Evolutionary conservation across 2,113 vertebrate species (phyloP).

Genomic region (Actinemys pallida): DNA sequence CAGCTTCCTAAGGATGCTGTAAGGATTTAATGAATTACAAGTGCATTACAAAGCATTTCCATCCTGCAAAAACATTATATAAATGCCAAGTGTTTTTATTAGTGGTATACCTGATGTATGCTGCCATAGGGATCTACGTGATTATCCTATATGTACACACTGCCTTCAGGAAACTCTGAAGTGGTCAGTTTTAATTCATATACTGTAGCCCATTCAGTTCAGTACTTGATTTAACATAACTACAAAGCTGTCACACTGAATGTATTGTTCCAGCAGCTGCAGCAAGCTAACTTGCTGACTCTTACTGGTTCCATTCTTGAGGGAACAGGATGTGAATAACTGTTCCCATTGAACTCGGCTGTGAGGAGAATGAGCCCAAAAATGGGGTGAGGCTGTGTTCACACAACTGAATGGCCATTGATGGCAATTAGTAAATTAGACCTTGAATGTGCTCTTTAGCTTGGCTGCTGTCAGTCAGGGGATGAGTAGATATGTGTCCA

Average conservation of each 20-base stretch:
- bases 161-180: accelerated
- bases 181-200: background rate
- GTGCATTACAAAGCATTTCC: accelerated
- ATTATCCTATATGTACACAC: accelerated
- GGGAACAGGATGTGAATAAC: background rate
- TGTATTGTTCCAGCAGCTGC: background rate
- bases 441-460: background rate
- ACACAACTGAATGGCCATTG: accelerated
- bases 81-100: accelerated
- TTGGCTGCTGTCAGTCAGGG: background rate
- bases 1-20: background rate
- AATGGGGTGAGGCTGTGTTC: background rate
- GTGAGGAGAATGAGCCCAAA: background rate
- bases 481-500: accelerated
- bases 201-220: background rate
- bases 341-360: background rate
- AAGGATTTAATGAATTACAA: background rate
- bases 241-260: background rate
- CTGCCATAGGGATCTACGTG: accelerated
- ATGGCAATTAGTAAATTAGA: background rate
- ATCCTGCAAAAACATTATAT: background rate
- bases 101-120: accelerated
- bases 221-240: background rate
- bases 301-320: background rate
- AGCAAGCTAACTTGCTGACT: background rate